These are phyloP conservation scores for Cheiracanthium punctorium DNA, from an alignment of 2,888 invertebrate species.

Conservation along the genomic window DNA sequence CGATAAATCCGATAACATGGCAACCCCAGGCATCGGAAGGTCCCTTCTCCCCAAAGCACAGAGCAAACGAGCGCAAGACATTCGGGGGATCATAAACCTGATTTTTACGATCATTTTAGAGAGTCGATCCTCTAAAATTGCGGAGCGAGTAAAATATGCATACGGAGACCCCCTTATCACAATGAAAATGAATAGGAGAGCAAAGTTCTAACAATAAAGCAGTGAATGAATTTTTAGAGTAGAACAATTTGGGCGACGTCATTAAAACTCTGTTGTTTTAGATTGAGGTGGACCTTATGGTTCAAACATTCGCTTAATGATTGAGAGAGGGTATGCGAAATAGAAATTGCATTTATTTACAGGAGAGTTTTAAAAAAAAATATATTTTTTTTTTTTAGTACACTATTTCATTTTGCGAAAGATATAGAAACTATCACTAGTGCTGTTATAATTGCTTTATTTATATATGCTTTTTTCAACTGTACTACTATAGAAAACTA, in stretches of 20 bases:
- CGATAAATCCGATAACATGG: neutral
- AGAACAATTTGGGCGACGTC: constrained; percentile 53
- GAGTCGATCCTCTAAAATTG: constrained; percentile 54
- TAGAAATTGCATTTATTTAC: too few relatives aligned
- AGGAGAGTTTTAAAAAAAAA: too few relatives aligned
- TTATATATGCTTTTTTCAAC: too few relatives aligned
- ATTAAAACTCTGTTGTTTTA: constrained; percentile 59
- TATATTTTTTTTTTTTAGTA: too few relatives aligned
- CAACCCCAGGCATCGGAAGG: neutral
- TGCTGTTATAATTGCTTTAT: too few relatives aligned
- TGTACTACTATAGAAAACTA: too few relatives aligned
- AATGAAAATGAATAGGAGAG: constrained; percentile 64
- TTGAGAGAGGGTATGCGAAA: neutral
- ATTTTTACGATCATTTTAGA: constrained; percentile 67
- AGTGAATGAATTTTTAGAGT: constrained; percentile 56
- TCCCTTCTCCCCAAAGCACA: constrained; percentile 42
- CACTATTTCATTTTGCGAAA: too few relatives aligned
- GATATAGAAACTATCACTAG: too few relatives aligned
- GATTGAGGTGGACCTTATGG: neutral
- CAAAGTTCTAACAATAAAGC: constrained; percentile 11
- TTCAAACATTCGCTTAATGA: neutral
- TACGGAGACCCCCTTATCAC: constrained; percentile 36
- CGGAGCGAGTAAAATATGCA: constrained; percentile 59
- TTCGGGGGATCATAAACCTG: constrained; percentile 62
- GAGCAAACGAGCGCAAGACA: constrained; percentile 44